Conservation (phyloP, 2,113 vertebrate genomes). For the Thinocorus orbignyianus region DNA sequence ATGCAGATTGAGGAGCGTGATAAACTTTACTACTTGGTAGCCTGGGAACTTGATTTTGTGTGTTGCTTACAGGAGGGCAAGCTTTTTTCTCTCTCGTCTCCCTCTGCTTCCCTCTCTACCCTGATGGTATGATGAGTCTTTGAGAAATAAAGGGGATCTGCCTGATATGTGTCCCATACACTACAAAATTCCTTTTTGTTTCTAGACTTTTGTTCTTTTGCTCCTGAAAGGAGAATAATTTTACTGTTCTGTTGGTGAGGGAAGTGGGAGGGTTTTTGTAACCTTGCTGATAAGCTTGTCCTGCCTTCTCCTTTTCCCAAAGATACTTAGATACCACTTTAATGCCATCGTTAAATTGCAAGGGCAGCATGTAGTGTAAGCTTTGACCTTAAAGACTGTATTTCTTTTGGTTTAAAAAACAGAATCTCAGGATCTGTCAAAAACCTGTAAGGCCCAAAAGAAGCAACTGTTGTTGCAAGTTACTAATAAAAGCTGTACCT, state of each 20-base stretch:
- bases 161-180: background rate
- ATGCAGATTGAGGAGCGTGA: conserved; percentile 37
- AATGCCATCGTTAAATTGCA: background rate
- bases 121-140: background rate
- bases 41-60: conserved; percentile 56
- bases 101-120: background rate
- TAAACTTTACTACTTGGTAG: conserved; percentile 59
- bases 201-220: background rate
- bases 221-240: background rate
- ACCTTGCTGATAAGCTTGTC: background rate
- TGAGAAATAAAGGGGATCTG: conserved; percentile 3
- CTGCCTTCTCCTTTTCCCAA: background rate
- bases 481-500: background rate
- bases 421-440: background rate
- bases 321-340: background rate
- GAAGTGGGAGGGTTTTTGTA: background rate
- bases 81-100: background rate
- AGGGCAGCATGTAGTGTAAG: background rate
- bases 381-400: conserved; percentile 1
- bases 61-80: background rate
- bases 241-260: background rate
- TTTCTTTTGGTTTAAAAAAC: background rate
- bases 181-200: background rate
- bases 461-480: background rate
- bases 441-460: background rate